Base-by-base conservation (phyloP, 2,888 invertebrate genomes). In the Stictocephala bisonia region DNA sequence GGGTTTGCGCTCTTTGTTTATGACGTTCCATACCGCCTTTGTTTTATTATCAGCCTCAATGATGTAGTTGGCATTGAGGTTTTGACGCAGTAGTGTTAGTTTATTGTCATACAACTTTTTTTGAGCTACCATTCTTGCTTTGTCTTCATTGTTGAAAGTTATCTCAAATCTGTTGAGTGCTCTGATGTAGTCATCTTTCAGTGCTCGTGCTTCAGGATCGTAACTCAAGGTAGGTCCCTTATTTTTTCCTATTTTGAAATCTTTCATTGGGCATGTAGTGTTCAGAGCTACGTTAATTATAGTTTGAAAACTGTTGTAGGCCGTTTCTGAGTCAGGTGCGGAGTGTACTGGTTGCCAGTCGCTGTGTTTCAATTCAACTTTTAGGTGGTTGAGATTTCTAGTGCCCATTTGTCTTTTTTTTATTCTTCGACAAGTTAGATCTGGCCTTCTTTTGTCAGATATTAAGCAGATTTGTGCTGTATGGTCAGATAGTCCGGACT, bases 41-140 rank as follows among this genome's bases (percentile, higher is more conserved):
- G 51, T 51, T 51, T 51, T 51, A 24, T 51, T 51, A 22, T 44
- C 44, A 44, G 44, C 44, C n/a, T 44, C 44, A 44, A 15, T 44
- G 44, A 44, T 44, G 15, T 44, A 44, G 44, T 15, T 44, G 44
- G 44, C 44, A 44, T 44, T 44, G 51, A 51, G 51, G 20, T 51
- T 51, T 22, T 51, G 51, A 22, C 51, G 51, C 24, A 51, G 51
- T 24, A 51, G 24, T 51, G 22, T 51, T 51, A 51, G 51, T n/a
- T 51, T 51, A 7, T 51, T 51, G 51, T 51, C 51, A 51, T 51
- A 44, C 15, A 22, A 22, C 24, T 51, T 51, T n/a, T 51, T 51
- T 51, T 18, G 24, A 51, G 51, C 20, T 51, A 51, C n/a, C 51
- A 51, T 51, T 18, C 7, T 51, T 51, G 18, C 51, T 51, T n/a